Percentiles rank a stretch among this genome's conserved stretches.
These are phyloP conservation scores for Antechinus flavipes DNA, from an alignment of 2,113 vertebrate species.

Conservation along the genomic window DNA sequence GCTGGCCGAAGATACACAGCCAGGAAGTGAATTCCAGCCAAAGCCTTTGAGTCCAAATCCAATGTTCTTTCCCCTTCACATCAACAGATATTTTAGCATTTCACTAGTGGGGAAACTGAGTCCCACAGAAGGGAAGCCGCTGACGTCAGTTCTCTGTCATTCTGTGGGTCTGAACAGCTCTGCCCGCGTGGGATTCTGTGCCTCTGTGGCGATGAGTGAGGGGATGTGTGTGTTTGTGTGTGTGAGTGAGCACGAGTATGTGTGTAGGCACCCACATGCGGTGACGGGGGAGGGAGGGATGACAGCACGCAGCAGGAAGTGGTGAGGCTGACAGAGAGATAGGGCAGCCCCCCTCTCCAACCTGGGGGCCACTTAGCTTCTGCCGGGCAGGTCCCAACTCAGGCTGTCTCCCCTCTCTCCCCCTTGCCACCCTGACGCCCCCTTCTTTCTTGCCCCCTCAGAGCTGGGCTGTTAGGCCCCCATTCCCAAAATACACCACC, in stretches of 20 bases:
- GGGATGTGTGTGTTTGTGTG: neutral
- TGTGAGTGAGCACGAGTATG: neutral
- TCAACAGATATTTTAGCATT: neutral
- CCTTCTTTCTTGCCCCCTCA: neutral
- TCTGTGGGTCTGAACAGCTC: neutral
- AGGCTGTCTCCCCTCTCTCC: neutral
- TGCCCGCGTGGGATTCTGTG: neutral
- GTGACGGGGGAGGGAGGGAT: neutral
- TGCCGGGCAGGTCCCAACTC: neutral
- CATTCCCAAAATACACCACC: accelerated
- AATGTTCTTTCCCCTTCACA: neutral
- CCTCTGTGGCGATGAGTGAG: neutral
- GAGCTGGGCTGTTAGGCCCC: neutral
- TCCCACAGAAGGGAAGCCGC: neutral
- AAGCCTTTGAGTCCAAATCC: neutral
- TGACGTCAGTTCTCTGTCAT: neutral
- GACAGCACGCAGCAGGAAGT: neutral
- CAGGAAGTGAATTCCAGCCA: neutral
- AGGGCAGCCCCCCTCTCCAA: neutral
- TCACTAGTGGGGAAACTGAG: neutral
- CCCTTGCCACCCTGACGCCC: neutral
- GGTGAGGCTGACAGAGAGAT: neutral
- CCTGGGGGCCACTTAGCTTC: neutral
- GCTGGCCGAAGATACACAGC: too few relatives aligned
- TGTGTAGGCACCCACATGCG: neutral